Evolutionary conservation across 2,888 invertebrate species (phyloP).

Genomic region (Melolontha melolontha): DNA sequence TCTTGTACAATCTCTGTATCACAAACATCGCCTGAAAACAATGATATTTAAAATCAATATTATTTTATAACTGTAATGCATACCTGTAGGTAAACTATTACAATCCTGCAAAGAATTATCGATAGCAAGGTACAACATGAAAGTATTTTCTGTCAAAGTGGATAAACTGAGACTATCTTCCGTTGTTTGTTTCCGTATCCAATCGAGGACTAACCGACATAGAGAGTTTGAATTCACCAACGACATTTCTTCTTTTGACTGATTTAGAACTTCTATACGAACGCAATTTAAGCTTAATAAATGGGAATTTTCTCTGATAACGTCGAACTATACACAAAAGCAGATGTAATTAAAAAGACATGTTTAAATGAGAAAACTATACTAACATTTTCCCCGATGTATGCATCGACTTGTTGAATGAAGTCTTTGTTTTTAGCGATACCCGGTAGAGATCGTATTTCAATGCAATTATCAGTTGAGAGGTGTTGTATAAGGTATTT

Average conservation of each 20-base stretch:
- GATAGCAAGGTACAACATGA: conserved; percentile 80
- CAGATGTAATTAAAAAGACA: conserved; percentile 1
- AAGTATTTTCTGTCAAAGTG: conserved; percentile 74
- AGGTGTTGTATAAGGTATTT: conserved; percentile 76
- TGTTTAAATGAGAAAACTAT: conserved; percentile 3
- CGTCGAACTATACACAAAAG: conserved; percentile 70
- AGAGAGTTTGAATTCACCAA: conserved; percentile 70
- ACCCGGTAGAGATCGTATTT: conserved; percentile 73
- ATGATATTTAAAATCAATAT: conserved; percentile 6
- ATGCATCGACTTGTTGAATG: conserved; percentile 75
- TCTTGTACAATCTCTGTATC: conserved; percentile 84
- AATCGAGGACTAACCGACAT: conserved; percentile 74
- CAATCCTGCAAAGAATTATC: conserved; percentile 85
- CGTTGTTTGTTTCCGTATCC: conserved; percentile 68
- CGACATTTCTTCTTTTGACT: conserved; percentile 76
- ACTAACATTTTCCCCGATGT: conserved; percentile 77
- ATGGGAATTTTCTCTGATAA: conserved; percentile 73
- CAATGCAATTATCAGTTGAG: conserved; percentile 71
- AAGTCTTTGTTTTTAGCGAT: conserved; percentile 71
- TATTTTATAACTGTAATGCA: background rate
- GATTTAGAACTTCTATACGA: conserved; percentile 81
- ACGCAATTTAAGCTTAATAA: conserved; percentile 76
- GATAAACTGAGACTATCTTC: conserved; percentile 61
- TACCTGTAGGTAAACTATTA: conserved; percentile 74
- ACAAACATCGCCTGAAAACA: conserved; percentile 68